Evolutionary conservation across 37 sponge, comb jelly and placozoan species (phyloP), one percentile per base, ranked within the genome.

Genomic region (Cladorhizidae sp.): DNA sequence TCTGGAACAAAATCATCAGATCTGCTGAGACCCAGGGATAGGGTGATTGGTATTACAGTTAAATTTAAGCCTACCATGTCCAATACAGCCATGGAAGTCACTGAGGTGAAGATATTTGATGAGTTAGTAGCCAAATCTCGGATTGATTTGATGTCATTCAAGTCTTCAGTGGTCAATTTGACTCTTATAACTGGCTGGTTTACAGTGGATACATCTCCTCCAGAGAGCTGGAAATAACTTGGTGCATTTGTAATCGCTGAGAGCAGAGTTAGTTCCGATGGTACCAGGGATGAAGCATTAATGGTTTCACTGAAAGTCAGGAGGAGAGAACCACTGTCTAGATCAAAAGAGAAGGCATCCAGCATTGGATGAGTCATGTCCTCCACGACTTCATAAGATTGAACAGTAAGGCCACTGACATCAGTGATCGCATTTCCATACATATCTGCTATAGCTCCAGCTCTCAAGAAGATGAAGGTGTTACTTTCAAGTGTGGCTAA

Each of bases 21-120:
- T n/a, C 6, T 18, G 23, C 26, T 14, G 12, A 85, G 85, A 40
- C 64, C 73, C 3, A 87, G 73, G 25, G 90, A 90, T 3, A 7
- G 26, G 29, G 80, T 79, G 40, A 7, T 21, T 23, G 80, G 40
- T 11, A 90, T 80, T 18, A 54, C 86, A 33, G 80, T 81, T 32
- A 96, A 81, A 32, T 88, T 87, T 39, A 90, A 63, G 23, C 86
- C 88, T n/a, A 76, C 79, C 86, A 90, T 93, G 41, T 96, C 97
- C 37, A 69, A 65, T 1, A 96, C 69, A 50, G 76, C 85, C 50
- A 62, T 73, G 25, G 85, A 28, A n/a, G 77, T 80, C 26, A 85
- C 56, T 17, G 88, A 76, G 57, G 93, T 81, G 70, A 81, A 96
- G 12, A 89, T 88, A 68, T 91, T 88, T 25, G 29, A 32, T 11